Evolutionary conservation across 2,888 invertebrate species (phyloP).

Genomic region (Philonicus albiceps): DNA sequence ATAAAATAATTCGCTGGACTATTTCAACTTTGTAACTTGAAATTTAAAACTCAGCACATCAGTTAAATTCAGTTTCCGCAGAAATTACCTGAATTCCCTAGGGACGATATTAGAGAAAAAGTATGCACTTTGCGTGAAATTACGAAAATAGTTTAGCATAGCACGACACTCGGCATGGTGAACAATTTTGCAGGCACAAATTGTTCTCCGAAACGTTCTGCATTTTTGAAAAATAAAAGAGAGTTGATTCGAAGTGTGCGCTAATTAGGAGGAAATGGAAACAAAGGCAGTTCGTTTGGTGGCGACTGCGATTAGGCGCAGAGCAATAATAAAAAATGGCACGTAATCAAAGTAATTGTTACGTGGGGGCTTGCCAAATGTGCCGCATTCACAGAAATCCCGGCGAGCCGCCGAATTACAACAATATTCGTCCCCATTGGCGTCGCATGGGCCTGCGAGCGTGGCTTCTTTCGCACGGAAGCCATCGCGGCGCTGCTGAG

Average conservation of each 20-base stretch:
- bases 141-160: background rate
- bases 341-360: slow-evolving; percentile 21
- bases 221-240: background rate
- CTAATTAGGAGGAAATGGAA: background rate
- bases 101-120: background rate
- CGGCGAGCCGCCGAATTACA: background rate
- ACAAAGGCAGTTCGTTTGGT: background rate
- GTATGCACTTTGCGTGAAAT: background rate
- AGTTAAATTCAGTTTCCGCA: background rate
- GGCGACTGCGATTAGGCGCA: background rate
- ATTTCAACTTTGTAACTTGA: background rate
- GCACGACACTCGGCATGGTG: background rate
- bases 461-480: slow-evolving; percentile 6
- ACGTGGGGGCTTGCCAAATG: background rate
- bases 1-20: background rate
- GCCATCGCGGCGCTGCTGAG: background rate
- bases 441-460: background rate
- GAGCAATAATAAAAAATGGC: background rate
- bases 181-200: background rate
- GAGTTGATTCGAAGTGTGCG: background rate
- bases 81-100: background rate
- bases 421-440: background rate
- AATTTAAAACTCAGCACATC: background rate
- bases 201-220: background rate
- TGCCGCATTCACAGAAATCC: background rate